Percentiles rank a stretch among this genome's conserved stretches.
Conservation (phyloP, 2,113 vertebrate genomes). For the Xyrauchen texanus region DNA sequence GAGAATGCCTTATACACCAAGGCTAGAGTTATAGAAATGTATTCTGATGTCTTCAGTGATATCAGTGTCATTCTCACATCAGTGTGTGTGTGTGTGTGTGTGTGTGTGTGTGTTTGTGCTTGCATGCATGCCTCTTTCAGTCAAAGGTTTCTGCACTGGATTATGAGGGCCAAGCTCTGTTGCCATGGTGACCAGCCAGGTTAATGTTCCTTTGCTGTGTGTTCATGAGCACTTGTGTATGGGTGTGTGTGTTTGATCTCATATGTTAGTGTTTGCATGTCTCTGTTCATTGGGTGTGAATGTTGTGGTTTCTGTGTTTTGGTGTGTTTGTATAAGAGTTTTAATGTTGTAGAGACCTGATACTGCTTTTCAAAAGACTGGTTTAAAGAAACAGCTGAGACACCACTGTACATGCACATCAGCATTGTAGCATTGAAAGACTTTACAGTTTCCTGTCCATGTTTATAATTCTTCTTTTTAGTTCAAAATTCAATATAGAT, state of each 20-base stretch:
- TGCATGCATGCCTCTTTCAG: conserved; percentile 34
- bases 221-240: conserved; percentile 23
- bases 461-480: too few relatives aligned
- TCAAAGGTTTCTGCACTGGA: conserved; percentile 47
- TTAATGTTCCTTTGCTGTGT: conserved; percentile 43
- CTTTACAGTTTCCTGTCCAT: too few relatives aligned
- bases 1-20: neutral
- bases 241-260: conserved; percentile 30
- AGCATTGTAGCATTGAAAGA: too few relatives aligned
- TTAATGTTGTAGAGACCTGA: neutral
- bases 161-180: conserved; percentile 50
- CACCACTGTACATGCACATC: conserved; percentile 5
- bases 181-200: conserved; percentile 52
- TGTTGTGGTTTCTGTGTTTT: conserved; percentile 18
- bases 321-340: conserved; percentile 11
- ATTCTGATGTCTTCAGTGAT: conserved; percentile 13
- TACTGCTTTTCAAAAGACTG: neutral
- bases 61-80: conserved; percentile 15
- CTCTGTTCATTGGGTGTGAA: neutral
- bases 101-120: conserved; percentile 36
- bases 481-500: neutral
- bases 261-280: neutral
- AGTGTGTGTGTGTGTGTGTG: conserved; percentile 36
- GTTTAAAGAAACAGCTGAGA: neutral
- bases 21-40: neutral